Percentiles rank a stretch among this genome's conserved stretches.
Evolutionary conservation across 2,113 vertebrate genomes (phyloP).

Genomic region (Empidonax alnorum): DNA sequence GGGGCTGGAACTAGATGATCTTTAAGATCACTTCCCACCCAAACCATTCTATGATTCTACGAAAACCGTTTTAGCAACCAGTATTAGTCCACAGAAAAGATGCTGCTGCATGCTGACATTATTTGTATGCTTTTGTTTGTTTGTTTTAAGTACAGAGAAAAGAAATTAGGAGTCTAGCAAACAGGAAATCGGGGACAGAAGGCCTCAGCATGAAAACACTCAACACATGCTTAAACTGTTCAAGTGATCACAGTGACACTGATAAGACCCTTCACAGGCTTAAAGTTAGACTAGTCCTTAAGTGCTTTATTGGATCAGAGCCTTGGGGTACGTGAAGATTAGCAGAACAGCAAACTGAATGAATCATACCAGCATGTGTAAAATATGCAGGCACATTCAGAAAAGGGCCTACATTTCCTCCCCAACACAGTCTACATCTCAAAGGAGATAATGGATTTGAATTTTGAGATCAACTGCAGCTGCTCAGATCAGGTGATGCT

Average conservation of each 20-base stretch:
- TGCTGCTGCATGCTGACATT: neutral
- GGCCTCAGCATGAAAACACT: conserved; percentile 12
- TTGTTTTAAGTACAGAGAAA: neutral
- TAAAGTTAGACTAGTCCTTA: neutral
- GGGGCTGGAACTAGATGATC: neutral
- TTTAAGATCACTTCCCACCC: neutral
- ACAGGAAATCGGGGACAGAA: neutral
- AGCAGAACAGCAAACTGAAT: neutral
- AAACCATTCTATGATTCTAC: neutral
- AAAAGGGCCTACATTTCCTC: neutral
- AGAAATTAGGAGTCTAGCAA: neutral
- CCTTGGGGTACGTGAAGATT: neutral
- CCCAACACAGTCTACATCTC: neutral
- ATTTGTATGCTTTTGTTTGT: neutral
- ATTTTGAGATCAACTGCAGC: neutral
- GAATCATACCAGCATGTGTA: neutral
- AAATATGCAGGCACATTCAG: neutral
- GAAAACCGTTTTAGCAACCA: neutral
- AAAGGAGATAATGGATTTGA: neutral
- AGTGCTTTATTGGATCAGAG: conserved; percentile 23
- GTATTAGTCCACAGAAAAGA: neutral
- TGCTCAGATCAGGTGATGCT: neutral
- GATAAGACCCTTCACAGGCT: neutral
- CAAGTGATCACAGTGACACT: neutral
- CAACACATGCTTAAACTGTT: neutral